Conservation (phyloP, 2,113 vertebrate species). For the Neotragus pygmaeus region DNA sequence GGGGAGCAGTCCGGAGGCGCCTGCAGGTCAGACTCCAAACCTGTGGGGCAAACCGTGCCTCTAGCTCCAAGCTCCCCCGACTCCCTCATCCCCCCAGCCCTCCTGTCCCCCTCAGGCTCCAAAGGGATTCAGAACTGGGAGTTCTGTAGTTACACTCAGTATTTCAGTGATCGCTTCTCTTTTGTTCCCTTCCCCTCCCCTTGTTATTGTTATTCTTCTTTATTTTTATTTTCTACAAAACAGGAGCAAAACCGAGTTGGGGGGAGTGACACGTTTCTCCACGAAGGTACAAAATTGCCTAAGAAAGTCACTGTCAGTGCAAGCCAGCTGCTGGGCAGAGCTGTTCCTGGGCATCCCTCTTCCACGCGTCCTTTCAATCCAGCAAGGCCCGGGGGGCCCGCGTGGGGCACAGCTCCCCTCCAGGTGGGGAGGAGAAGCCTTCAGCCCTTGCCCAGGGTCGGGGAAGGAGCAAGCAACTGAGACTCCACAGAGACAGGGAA, state of each 20-base stretch:
- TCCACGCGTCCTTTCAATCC: neutral
- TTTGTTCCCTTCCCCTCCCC: neutral
- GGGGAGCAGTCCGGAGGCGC: neutral
- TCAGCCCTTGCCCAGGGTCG: slow-evolving; percentile 49
- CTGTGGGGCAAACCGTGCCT: neutral
- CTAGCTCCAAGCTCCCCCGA: neutral
- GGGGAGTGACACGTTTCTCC: slow-evolving; percentile 69
- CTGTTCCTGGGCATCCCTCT: neutral
- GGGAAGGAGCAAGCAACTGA: slow-evolving; percentile 48
- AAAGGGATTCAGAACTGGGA: neutral
- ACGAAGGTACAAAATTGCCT: slow-evolving; percentile 71
- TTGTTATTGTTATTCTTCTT: slow-evolving; percentile 33
- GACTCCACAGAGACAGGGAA: slow-evolving; percentile 57
- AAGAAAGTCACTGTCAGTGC: slow-evolving; percentile 49
- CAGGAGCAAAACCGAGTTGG: slow-evolving; percentile 63
- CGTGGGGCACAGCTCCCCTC: neutral
- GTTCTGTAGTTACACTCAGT: neutral
- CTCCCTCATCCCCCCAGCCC: neutral
- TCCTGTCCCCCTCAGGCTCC: neutral
- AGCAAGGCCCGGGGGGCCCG: neutral
- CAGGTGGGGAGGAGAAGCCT: neutral
- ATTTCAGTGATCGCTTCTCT: neutral
- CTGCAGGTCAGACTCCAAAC: neutral
- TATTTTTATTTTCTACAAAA: slow-evolving; percentile 75
- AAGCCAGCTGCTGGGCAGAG: neutral